Base-by-base conservation (phyloP, 2,888 invertebrate species). In the Crepidodera aurea region DNA sequence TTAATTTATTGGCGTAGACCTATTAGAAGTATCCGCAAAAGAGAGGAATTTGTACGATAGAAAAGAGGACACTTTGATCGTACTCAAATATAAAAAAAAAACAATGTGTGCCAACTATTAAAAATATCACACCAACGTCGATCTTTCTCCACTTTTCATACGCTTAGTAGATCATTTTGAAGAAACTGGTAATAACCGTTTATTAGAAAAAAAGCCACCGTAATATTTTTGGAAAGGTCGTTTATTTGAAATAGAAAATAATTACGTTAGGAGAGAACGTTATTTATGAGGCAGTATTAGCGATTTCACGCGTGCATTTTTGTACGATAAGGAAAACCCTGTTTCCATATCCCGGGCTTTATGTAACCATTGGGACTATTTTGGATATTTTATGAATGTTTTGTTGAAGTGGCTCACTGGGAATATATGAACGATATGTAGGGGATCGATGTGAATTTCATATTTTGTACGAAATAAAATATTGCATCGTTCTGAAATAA, bases 321-420 rank as follows among this genome's bases (percentile, higher is more conserved):
- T 62, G 16, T 40, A 34, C 64, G 65, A 68, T 68, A 68, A 68
- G 64, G 64, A 68, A 60, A 58, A 60, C 40, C 48, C 32, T 57
- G 42, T 37, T 37, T 56, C 44, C 62, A 60, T 64, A 60, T 62
- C 62, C 62, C 54, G 54, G 51, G 48, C 57, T 68, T 65, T 64
- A 68, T 68, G 65, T 58, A 60, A 48, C 68, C 54, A 29, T 34
- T 62, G 68, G 66, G 68, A 68, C 66, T 68, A 68, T 68, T 66
- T 64, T 58, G 55, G 60, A 66, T 64, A 66, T 68, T 68, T 60
- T 62, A 68, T 62, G 62, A 66, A 68, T 62, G 65, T 65, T 65
- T 65, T 65, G 65, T 62, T 62, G 32, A 64, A 62, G 62, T 51
- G 22, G 55, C 59, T 63, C 59, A 18, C 22, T 29, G 59, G 63